Evolutionary conservation across 1,140 invertebrate genomes (phyloP), one percentile per base, ranked within the genome.

Genomic region (Babylonia areolata): DNA sequence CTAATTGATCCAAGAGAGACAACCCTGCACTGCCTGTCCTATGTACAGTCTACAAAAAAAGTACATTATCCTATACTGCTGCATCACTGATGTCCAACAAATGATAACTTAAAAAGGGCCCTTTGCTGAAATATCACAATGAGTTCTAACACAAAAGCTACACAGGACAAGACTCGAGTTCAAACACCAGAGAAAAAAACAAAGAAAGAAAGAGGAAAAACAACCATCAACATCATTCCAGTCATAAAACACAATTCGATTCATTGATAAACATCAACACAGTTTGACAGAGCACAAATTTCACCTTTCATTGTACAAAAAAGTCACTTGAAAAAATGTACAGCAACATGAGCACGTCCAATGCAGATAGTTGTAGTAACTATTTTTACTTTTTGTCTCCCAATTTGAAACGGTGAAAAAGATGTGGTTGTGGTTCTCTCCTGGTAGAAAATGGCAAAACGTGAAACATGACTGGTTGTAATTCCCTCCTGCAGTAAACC

Each of bases 401-500:
- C 58, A 64, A n/a, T n/a, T n/a, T n/a, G n/a, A n/a, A n/a, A n/a
- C n/a, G 20, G 15, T 64, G 28, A 64, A 64, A 64, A 12, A 64
- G 58, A 64, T 64, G 58, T 23, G 15, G 58, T 64, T 64, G 58
- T 64, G 28, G 15, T 64, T 64, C 58, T 64, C 58, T 64, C 23
- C 58, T 64, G 20, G 46, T 51, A 23, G 20, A 12, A 12, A 64
- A 64, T 64, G 58, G 58, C 58, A 64, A 64, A 64, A 51, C 20
- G 58, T n/a, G 58, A 64, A 64, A 64, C 58, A 64, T 64, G 58
- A 64, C 46, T n/a, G 46, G 58, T 64, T 64, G 58, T 64, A 23
- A 23, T 64, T 64, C 58, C 28, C 58, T 64, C 58, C 58, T 5
- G 58, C 58, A 64, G 58, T 28, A 64, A 23, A 64, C 28, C 58